These are phyloP conservation scores for Rhagoletis pomonella DNA, from an alignment of 1,140 invertebrate species.

Conservation along the genomic window DNA sequence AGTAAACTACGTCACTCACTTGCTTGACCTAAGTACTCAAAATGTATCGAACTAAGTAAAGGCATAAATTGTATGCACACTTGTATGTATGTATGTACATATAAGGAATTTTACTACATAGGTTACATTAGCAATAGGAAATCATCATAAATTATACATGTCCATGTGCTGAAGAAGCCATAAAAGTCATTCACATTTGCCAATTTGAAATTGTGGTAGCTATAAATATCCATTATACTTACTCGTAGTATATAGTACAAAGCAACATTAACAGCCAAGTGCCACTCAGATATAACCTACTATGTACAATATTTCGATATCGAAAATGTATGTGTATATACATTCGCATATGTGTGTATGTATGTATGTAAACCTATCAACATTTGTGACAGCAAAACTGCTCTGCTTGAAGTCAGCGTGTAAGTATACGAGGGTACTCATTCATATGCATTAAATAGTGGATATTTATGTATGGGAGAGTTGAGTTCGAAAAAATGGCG, in stretches of 20 bases:
- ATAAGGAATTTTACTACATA: too few relatives aligned
- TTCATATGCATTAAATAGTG: neutral
- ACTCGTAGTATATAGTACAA: neutral
- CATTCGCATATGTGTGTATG: neutral
- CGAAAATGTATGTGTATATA: neutral
- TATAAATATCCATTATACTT: constrained; percentile 10
- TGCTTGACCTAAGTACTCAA: too few relatives aligned
- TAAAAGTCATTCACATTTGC: constrained; percentile 45
- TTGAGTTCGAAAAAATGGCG: neutral
- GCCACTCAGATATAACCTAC: neutral
- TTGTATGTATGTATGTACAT: too few relatives aligned
- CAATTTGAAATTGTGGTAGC: constrained; percentile 47
- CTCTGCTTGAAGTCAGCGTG: neutral
- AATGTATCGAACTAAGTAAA: too few relatives aligned
- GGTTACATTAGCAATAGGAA: neutral
- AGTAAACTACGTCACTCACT: too few relatives aligned
- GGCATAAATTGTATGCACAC: too few relatives aligned
- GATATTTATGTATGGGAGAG: neutral
- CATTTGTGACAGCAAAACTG: constrained; percentile 9
- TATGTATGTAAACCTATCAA: neutral
- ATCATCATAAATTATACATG: constrained; percentile 19
- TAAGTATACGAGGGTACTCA: neutral
- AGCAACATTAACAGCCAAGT: constrained; percentile 11
- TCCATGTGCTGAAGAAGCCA: neutral
- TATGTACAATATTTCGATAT: too few relatives aligned